A percentile compares a stretch with the other conserved stretches of the same genome.
These are phyloP conservation scores for Turritopsis rubra DNA, from an alignment of 30 jellyfish, hydroid and myxozoan species.

Conservation along the genomic window DNA sequence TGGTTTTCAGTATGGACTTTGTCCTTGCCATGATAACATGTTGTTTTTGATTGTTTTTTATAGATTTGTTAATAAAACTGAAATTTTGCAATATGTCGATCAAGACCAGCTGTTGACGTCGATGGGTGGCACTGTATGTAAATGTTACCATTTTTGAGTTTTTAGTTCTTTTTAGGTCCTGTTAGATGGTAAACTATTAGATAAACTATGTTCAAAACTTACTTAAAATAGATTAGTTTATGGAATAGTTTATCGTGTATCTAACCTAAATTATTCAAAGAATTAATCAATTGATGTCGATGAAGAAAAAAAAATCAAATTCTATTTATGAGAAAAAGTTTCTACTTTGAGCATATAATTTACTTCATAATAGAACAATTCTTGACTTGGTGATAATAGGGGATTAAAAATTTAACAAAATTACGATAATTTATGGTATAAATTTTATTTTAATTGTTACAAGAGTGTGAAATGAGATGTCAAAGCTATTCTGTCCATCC, in stretches of 20 bases:
- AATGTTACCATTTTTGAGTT: too few relatives aligned
- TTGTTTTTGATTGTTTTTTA: background rate
- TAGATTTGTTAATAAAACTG: constrained; percentile 74
- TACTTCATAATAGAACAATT: background rate
- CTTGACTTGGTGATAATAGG: background rate
- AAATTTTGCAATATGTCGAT: constrained; percentile 54
- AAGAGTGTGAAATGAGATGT: background rate
- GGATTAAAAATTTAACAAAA: background rate
- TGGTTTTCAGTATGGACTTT: background rate
- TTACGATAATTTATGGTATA: background rate
- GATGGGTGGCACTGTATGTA: constrained; percentile 92
- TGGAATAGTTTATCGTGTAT: too few relatives aligned
- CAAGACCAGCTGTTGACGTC: constrained; percentile 61
- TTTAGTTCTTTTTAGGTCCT: too few relatives aligned
- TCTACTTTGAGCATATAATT: too few relatives aligned
- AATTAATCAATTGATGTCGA: too few relatives aligned
- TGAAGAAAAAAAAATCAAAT: too few relatives aligned
- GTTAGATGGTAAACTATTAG: too few relatives aligned
- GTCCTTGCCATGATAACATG: background rate
- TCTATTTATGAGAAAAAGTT: too few relatives aligned
- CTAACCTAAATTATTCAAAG: too few relatives aligned
- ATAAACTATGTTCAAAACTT: too few relatives aligned
- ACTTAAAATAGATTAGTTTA: too few relatives aligned
- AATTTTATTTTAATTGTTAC: background rate
- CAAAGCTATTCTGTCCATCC: too few relatives aligned